phyloP scores from a whole-genome alignment of 1,140 invertebrate species.

The Saccostrea echinata region DNA sequence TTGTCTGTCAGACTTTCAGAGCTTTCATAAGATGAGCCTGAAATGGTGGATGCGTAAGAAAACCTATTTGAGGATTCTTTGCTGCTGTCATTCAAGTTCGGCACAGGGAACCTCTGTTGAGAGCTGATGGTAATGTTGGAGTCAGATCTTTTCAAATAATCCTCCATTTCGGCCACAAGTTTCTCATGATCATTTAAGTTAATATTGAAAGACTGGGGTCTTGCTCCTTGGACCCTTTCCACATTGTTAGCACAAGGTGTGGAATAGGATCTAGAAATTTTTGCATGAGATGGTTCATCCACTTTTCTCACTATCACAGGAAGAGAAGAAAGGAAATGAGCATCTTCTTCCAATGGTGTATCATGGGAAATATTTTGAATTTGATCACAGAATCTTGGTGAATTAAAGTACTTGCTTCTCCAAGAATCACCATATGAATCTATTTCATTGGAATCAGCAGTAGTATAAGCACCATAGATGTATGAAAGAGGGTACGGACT shows the following conservation, averaged over 20 bases:
- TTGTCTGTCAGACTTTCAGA: slow-evolving; percentile 57
- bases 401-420: not conserved
- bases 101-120: slow-evolving; percentile 61
- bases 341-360: not conserved
- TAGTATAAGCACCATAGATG: slow-evolving; percentile 8
- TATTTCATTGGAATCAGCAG: not conserved
- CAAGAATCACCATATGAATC: not conserved
- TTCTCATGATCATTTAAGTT: slow-evolving; percentile 61
- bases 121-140: slow-evolving; percentile 53
- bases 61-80: slow-evolving; percentile 53
- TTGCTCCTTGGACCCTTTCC: not conserved
- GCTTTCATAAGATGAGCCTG: slow-evolving; percentile 70
- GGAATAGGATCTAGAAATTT: slow-evolving; percentile 55
- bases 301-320: slow-evolving; percentile 24
- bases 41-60: slow-evolving; percentile 68
- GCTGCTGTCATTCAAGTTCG: slow-evolving; percentile 37
- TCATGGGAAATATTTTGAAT: not conserved
- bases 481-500: not conserved
- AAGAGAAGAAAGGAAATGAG: not conserved
- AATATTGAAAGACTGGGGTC: slow-evolving; percentile 39
- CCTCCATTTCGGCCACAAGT: slow-evolving; percentile 71
- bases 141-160: slow-evolving; percentile 65
- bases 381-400: slow-evolving; percentile 10
- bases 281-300: not conserved
- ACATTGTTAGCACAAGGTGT: slow-evolving; percentile 41